These are phyloP conservation scores for Pollicipes pollicipes DNA, from an alignment of 1,140 invertebrate genomes.

Conservation along the genomic window DNA sequence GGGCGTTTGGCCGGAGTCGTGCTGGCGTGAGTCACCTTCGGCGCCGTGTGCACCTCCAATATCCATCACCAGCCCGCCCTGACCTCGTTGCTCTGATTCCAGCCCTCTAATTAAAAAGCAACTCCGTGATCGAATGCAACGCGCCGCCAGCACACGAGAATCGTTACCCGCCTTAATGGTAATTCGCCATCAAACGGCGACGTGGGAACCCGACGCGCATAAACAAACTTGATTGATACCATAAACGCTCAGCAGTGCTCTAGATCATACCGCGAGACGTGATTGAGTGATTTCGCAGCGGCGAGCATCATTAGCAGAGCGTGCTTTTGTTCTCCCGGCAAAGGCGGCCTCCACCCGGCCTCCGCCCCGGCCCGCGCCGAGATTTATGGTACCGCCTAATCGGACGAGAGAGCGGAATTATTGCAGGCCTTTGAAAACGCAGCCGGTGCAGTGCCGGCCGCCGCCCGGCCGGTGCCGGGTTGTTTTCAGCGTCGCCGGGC, in stretches of 20 bases:
- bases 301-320: background rate
- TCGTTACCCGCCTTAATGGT: background rate
- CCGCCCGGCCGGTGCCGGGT: background rate
- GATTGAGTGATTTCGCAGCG: background rate
- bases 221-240: constrained; percentile 1
- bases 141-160: background rate
- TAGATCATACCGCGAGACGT: background rate
- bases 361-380: too few species aligned
- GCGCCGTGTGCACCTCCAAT: too few species aligned
- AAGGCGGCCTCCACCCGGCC: too few species aligned
- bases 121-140: background rate
- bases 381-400: background rate
- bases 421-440: background rate
- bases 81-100: background rate
- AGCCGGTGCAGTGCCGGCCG: background rate
- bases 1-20: too few species aligned
- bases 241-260: background rate
- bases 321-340: too few species aligned
- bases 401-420: background rate
- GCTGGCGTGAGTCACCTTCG: background rate
- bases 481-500: background rate
- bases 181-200: background rate
- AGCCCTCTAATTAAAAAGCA: background rate
- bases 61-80: background rate
- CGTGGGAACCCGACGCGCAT: background rate